These are phyloP conservation scores for Oligia fasciuncula DNA, from an alignment of 2,888 invertebrate species.

Conservation along the genomic window DNA sequence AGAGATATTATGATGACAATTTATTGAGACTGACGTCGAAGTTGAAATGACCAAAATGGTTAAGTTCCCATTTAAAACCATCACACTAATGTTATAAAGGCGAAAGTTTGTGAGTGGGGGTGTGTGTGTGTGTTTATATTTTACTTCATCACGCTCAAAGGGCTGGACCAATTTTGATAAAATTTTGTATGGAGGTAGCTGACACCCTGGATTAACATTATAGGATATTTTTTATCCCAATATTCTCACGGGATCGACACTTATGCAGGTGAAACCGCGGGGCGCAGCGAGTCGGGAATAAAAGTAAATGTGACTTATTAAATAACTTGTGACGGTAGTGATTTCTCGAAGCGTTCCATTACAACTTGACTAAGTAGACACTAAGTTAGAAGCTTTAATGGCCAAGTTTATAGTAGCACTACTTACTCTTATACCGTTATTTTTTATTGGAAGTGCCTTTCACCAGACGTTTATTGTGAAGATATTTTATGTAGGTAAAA, in stretches of 20 bases:
- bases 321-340: not conserved
- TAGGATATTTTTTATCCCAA: no score
- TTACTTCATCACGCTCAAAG: no score
- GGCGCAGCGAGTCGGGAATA: no score
- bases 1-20: not conserved
- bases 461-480: not conserved
- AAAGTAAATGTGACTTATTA: not conserved
- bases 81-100: no score
- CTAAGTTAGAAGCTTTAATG: conserved; percentile 32
- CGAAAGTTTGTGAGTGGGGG: no score
- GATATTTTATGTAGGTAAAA: not conserved
- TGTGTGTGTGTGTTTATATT: no score
- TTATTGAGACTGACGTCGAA: not conserved
- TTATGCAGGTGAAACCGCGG: no score
- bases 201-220: no score
- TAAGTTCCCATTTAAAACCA: not conserved
- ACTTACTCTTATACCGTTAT: not conserved
- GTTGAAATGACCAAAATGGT: not conserved
- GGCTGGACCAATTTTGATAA: no score
- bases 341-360: conserved; percentile 7
- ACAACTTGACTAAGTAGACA: conserved; percentile 24
- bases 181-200: no score
- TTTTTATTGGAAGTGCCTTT: conserved; percentile 16
- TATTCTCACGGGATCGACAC: no score
- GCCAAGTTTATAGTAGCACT: conserved; percentile 17